Evolutionary conservation across 2,113 vertebrate species (phyloP).

Genomic region (Ovis aries): DNA sequence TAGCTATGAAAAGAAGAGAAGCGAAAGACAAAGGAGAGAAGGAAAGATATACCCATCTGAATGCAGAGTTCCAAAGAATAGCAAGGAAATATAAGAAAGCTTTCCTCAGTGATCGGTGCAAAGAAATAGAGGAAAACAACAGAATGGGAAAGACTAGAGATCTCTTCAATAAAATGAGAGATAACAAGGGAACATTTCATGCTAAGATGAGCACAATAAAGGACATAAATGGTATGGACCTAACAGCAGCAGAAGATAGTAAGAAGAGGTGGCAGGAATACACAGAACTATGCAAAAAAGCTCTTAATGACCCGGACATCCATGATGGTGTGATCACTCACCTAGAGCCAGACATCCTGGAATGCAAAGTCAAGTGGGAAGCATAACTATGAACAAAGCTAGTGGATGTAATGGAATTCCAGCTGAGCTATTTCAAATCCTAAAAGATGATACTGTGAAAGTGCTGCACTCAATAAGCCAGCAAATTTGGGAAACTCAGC

Average conservation of each 20-base stretch:
- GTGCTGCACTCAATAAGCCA: background rate
- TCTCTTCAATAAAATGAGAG: background rate
- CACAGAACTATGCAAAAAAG: background rate
- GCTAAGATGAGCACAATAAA: background rate
- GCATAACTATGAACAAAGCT: background rate
- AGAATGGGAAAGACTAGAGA: background rate
- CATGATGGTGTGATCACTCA: background rate
- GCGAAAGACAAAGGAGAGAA: background rate
- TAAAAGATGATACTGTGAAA: background rate
- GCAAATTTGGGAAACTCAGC: background rate
- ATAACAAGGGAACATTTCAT: background rate
- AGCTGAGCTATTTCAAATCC: background rate
- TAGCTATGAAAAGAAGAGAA: background rate
- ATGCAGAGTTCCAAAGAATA: background rate
- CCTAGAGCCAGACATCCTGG: background rate
- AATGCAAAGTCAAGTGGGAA: background rate
- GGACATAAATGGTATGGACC: background rate
- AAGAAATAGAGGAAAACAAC: background rate
- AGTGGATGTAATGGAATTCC: background rate
- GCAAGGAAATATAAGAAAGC: background rate
- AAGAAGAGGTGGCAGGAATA: background rate
- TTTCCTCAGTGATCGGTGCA: background rate
- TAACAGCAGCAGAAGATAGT: background rate
- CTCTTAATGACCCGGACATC: background rate
- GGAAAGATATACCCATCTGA: background rate